Base-by-base conservation (phyloP, 2,888 invertebrate genomes). In the Rapana venosa region DNA sequence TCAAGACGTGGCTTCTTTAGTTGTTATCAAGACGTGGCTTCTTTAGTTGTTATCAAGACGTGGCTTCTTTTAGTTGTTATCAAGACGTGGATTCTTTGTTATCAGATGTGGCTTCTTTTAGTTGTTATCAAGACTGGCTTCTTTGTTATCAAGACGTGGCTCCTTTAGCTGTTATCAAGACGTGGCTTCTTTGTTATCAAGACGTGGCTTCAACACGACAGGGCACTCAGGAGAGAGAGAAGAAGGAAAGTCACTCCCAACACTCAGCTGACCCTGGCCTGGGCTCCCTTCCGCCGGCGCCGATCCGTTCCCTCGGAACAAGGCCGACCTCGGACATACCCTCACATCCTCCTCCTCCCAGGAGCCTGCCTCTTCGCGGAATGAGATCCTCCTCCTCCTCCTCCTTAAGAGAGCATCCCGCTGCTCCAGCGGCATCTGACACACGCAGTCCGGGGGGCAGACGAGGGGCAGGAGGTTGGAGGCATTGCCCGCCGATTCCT, bases 391-490 rank as follows among this genome's bases (percentile, higher is more conserved):
- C 26, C 61, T 87, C 30, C 11, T 56, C 85, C 70, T 61, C 74
- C 47, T 61, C 58, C 30, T 36, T 36, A 87, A 74, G 32, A 17
- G 47, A 2, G 22, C 47, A 56, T 87, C 87, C 0, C 74, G 70
- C 74, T 74, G 47, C 0, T 35, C 30, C 0, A 26, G n/a, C 8
- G 70, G 87, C 8, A 87, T 26, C 36, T 87, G 87, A 26, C 87
- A 87, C 22, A 87, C 74, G 17, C 87, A 87, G 87, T 74, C 74
- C 0, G 87, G 87, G 6, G 87, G 87, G n/a, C 87, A 87, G 47
- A 47, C 74, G 17, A 74, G 47, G 35, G 87, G 47, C 15, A 30
- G 87, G 36, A 85, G 58, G 20, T 11, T 2, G 15, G 15, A 17
- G 58, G 15, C 15, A 2, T 1, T 6, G 2, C 26, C 8, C 8